phyloP scores from a whole-genome alignment of 2,113 vertebrate genomes.

The Noturus placidus region DNA sequence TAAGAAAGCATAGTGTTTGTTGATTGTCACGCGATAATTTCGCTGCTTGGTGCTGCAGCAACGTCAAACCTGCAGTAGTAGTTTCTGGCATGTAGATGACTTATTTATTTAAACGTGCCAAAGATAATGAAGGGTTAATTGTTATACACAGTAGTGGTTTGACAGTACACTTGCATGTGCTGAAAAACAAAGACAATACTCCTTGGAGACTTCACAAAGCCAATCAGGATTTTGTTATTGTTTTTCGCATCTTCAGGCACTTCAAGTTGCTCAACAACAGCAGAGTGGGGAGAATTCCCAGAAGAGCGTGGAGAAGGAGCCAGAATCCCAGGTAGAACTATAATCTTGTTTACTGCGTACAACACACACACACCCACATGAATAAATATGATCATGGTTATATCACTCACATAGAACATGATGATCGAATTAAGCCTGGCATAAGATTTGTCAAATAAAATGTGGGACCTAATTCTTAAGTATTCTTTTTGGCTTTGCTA shows the following conservation, averaged over 20 bases:
- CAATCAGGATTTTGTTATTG: constrained; percentile 53
- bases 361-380: constrained; percentile 20
- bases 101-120: background rate
- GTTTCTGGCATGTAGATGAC: background rate
- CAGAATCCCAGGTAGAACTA: constrained; percentile 51
- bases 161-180: constrained; percentile 7
- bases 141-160: constrained; percentile 21
- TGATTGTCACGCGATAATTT: background rate
- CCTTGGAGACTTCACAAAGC: constrained; percentile 40
- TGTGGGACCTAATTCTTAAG: background rate
- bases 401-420: background rate
- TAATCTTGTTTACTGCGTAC: constrained; percentile 21
- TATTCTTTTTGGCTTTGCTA: background rate
- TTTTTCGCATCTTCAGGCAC: constrained; percentile 55
- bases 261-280: constrained; percentile 57
- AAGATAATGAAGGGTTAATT: constrained; percentile 15
- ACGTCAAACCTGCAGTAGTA: constrained; percentile 7
- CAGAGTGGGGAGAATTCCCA: constrained; percentile 52
- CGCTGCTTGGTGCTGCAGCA: background rate
- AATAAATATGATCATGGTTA: constrained; percentile 2
- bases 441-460: constrained; percentile 1
- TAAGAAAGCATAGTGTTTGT: background rate
- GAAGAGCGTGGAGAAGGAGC: constrained; percentile 49
- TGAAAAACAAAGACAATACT: constrained; percentile 42
- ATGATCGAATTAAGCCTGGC: background rate